Base-by-base conservation (phyloP, 2,113 vertebrate genomes). In the Lepisosteus osseus region DNA sequence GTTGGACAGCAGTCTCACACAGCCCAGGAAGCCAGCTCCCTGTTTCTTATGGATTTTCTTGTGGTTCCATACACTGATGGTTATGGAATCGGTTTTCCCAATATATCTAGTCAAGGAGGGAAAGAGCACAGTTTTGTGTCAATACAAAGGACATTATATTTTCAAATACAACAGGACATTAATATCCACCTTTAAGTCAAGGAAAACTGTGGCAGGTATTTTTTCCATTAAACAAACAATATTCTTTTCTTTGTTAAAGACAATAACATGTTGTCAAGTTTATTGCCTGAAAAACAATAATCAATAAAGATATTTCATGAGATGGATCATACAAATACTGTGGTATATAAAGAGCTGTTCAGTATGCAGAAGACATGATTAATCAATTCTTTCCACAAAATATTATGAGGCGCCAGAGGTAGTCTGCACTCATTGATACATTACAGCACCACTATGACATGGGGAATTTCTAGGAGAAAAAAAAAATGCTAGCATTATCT, bases 41-140 rank as follows among this genome's bases (percentile, higher is more conserved):
- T 99, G 96, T 74, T 97, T 95, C 89, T 99, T 99, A 86, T 99
- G 96, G 79, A 99, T 97, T 89, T 99, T 99, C 89, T 98, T 99
- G 84, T 99, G 97, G 90, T 99, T 99, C 97, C 97, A 99, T 82
- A 99, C 92, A 6, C 97, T 99, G 90, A 99, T 97, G 78, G 97
- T 99, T 87, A 99, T 97, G 43, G 97, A 99, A 89, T 99, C 96
- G 0, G 94, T 95, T 83, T 99, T 99, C 67, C 96, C 96, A 77
- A 98, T 96, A 29, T 98, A 99, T 75, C 97, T 97, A 82, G 71
- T 80, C 83, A 71, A 73, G 79, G 0, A 72, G 0, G 3, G 61
- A 70, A 51, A 5, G 29, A 29, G 29, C 29, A 29, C 29, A 29
- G 29, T 29, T 29, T 29, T 29, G 29, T 29, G 29, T 29, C 29